phyloP scores from a whole-genome alignment of 2,113 vertebrate species.

The Accipiter virgatus region DNA sequence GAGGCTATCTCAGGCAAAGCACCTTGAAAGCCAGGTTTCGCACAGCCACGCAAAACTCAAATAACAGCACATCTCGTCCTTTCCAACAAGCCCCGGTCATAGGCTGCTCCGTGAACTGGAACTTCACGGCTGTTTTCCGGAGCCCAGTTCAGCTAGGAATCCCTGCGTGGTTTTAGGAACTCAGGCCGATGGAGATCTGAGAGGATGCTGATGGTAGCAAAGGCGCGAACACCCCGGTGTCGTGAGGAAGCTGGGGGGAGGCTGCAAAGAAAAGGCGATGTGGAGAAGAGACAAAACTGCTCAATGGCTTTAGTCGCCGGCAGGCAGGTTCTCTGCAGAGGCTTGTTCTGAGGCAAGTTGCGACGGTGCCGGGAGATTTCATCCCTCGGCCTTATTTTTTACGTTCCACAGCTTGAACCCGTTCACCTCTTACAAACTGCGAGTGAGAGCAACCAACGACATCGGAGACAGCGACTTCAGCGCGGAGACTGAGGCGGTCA shows the following conservation, averaged over 20 bases:
- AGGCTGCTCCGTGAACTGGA: neutral
- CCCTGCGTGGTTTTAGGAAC: neutral
- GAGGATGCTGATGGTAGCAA: neutral
- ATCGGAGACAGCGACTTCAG: conserved; percentile 92
- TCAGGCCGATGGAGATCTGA: neutral
- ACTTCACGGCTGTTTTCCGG: neutral
- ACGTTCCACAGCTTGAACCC: conserved; percentile 81
- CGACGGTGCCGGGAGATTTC: neutral
- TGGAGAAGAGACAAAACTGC: neutral
- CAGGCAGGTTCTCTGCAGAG: neutral
- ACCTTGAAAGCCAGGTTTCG: neutral
- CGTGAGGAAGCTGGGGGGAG: neutral
- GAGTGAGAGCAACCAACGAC: conserved; percentile 95
- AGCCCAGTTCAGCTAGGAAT: neutral
- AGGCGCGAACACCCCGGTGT: neutral
- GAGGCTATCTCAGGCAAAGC: neutral
- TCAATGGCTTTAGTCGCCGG: neutral
- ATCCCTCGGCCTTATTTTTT: neutral
- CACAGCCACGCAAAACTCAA: neutral
- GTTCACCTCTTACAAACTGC: conserved; percentile 92
- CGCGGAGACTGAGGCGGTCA: conserved; percentile 85
- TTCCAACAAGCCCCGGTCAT: neutral
- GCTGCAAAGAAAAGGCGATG: accelerated
- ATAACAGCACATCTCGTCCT: neutral
- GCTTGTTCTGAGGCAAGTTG: neutral